Percentiles rank a stretch among this genome's conserved stretches.
Conservation (phyloP, 2,797 vertebrate species). For the Rhadinocentrus ornatus region DNA sequence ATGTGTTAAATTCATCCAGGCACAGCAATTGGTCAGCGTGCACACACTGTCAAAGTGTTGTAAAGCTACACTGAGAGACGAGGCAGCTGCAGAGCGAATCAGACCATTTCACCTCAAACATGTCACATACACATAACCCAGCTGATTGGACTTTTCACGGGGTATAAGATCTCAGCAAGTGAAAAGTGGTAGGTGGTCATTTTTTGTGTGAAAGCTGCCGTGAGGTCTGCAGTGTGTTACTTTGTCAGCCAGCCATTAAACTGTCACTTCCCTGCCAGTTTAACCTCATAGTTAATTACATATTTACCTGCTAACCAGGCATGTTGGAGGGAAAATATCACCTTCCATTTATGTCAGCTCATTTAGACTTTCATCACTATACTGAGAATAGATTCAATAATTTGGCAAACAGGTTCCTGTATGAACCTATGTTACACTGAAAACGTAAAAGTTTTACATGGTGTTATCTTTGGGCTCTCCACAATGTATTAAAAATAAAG, state of each 20-base stretch:
- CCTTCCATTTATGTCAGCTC: neutral
- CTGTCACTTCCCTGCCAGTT: conserved; percentile 27
- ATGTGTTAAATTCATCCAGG: conserved; percentile 57
- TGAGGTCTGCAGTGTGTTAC: conserved; percentile 28
- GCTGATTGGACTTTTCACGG: conserved; percentile 54
- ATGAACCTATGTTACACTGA: neutral
- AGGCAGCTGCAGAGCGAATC: conserved; percentile 65
- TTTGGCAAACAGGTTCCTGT: neutral
- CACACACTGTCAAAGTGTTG: conserved; percentile 49
- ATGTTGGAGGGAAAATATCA: neutral
- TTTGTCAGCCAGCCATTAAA: conserved; percentile 33
- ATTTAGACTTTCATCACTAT: neutral
- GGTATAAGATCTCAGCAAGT: conserved; percentile 40
- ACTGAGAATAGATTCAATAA: neutral
- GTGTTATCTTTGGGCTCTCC: neutral
- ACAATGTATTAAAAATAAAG: neutral
- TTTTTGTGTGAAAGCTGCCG: conserved; percentile 22
- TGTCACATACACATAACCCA: conserved; percentile 55
- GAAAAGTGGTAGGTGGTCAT: conserved; percentile 33
- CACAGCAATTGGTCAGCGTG: conserved; percentile 49
- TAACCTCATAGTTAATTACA: conserved; percentile 1
- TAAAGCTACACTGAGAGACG: conserved; percentile 66
- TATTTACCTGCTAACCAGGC: neutral
- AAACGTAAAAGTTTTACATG: neutral
- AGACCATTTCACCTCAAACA: conserved; percentile 62